Evolutionary conservation across 1,140 invertebrate genomes (phyloP), one percentile per base, ranked within the genome.

Genomic region (Drosophila novamexicana): DNA sequence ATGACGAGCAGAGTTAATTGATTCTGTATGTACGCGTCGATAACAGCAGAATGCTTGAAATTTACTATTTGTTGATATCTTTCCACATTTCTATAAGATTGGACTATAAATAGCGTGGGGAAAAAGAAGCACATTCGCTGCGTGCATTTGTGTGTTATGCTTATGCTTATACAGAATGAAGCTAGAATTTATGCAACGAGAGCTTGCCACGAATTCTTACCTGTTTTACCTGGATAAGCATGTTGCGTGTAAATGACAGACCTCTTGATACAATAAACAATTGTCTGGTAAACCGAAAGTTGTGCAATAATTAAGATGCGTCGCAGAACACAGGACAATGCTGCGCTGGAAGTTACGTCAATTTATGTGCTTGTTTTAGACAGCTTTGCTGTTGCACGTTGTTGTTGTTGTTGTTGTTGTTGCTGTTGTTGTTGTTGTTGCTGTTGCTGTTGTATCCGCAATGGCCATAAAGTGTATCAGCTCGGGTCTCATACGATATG

Each of bases 401-500:
- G 14, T 14, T 14, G 14, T 14, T 14, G 14, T 14, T 14, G 14
- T 14, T 14, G 14, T 14, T 18, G 14, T 49, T 49, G 7, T 10
- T 18, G 7, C 9, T 49, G 29, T 14, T 54, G 14, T 8, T 50
- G 7, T 22, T 7, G n/a, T 29, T 34, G 12, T 10, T 22, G 47
- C n/a, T 53, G 29, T 7, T 10, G 32, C 9, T 36, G 45, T 14
- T 53, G 57, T 36, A 69, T 9, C 57, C 53, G 57, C 12, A 18
- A 16, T 10, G 50, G 37, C 50, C 50, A 62, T 74, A 62, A 74
- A 62, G 39, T 36, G 47, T 32, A 22, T 64, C 22, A 10, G 40
- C 49, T 36, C 9, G 8, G 9, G 18, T 12, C 42, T 57, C 12
- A 44, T 56, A 39, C 49, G 16, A 45, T 44, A 61, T 59, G 50